phyloP scores from a whole-genome alignment of 1,140 invertebrate genomes.

The Harpegnathos saltator region DNA sequence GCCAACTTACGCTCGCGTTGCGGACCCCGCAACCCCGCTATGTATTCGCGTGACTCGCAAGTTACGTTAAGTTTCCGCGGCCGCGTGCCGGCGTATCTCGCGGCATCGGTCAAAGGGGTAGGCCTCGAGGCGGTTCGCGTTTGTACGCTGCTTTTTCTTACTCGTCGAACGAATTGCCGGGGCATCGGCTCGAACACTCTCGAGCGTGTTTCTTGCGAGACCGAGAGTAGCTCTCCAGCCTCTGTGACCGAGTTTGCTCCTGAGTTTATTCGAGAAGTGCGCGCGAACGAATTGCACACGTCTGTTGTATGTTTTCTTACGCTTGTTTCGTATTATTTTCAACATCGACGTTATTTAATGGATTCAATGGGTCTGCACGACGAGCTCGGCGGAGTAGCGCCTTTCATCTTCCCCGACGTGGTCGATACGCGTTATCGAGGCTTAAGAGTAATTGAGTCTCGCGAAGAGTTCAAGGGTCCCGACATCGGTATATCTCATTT shows the following conservation, averaged over 20 bases:
- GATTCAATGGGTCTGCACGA: slow-evolving; percentile 10
- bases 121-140: too few relatives aligned
- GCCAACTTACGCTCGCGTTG: neutral
- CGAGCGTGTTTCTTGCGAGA: too few relatives aligned
- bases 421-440: slow-evolving; percentile 18
- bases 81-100: too few relatives aligned
- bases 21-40: too few relatives aligned
- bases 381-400: neutral
- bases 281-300: neutral
- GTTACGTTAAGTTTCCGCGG: too few relatives aligned
- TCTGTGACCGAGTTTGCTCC: neutral
- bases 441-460: slow-evolving; percentile 52
- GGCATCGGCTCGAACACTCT: too few relatives aligned
- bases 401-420: neutral
- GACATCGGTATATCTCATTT: slow-evolving; percentile 52
- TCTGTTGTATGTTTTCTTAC: neutral
- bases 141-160: too few relatives aligned
- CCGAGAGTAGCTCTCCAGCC: too few relatives aligned
- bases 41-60: neutral
- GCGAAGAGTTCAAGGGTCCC: slow-evolving; percentile 18
- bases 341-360: neutral
- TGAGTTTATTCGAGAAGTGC: too few relatives aligned
- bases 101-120: too few relatives aligned
- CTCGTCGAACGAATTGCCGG: too few relatives aligned
- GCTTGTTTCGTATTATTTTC: neutral